Base-by-base conservation (phyloP, 2,888 invertebrate genomes). In the Bellardia pandia region DNA sequence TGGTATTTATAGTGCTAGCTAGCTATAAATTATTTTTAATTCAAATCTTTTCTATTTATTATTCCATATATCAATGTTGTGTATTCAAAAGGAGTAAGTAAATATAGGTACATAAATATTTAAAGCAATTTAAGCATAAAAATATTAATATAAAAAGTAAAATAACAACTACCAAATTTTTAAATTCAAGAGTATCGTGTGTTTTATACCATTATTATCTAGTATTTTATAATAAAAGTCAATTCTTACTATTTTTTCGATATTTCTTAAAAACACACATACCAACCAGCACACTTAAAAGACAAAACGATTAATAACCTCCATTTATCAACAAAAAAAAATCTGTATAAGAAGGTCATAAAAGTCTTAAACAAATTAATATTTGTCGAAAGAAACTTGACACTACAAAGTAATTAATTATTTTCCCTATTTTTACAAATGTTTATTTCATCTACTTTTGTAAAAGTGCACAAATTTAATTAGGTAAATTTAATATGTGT, bases 51-150 rank as follows among this genome's bases (percentile, higher is more conserved):
- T 68, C 74, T 81, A 33, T 16, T 16, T 30, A 42, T 72, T 33
- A 64, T 45, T 13, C 45, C 13, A 45, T 76, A 77, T 77, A 83
- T 83, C 51, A 71, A 83, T 83, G 83, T 83, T 83, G 83, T 83
- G 76, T 71, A 83, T 83, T 83, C 16, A 83, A 74, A 60, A 72
- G 11, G 30, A 30, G n/a, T 11, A 58, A 30, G n/a, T 11, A 58
- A 58, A 56, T 64, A 23, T 23, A 23, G 23, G 23, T 23, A 71
- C 37, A 58, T 74, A 45, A 58, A 66, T 48, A 66, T 74, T 74
- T 33, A 62, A 40, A 45, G 53, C 6, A 30, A 51, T 40, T n/a
- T 42, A 62, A 62, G n/a, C 51, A 62, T 75, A 33, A 48, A 75
- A 64, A 45, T 13, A 11, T 51, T 48, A 64, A 45, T 51, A 53